Evolutionary conservation across 2,888 invertebrate genomes (phyloP).

Genomic region (Eristalis pertinax): DNA sequence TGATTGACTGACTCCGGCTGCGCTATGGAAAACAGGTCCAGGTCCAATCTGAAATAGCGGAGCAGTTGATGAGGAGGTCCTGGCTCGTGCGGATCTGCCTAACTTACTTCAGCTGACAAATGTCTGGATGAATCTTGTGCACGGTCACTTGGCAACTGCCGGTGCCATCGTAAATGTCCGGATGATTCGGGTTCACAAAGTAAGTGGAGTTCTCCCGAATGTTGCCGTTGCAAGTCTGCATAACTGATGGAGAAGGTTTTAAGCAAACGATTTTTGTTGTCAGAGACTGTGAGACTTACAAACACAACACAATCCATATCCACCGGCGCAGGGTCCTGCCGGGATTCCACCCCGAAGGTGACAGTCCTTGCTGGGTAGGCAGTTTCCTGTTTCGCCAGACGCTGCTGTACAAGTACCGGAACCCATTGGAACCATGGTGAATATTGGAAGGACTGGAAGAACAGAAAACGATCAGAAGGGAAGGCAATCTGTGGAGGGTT

Average conservation of each 20-base stretch:
- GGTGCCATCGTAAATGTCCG: slow-evolving; percentile 87
- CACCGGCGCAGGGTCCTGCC: slow-evolving; percentile 89
- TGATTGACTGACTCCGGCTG: slow-evolving; percentile 90
- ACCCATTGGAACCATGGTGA: slow-evolving; percentile 90
- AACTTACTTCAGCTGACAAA: slow-evolving; percentile 91
- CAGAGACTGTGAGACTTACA: slow-evolving; percentile 75
- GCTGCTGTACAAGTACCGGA: slow-evolving; percentile 89
- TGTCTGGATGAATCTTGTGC: slow-evolving; percentile 88
- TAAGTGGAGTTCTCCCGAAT: slow-evolving; percentile 92
- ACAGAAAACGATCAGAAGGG: slow-evolving; percentile 2
- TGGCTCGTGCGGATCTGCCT: no score
- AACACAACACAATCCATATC: slow-evolving; percentile 80
- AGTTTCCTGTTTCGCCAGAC: slow-evolving; percentile 91
- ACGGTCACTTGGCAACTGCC: slow-evolving; percentile 93
- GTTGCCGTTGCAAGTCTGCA: slow-evolving; percentile 89
- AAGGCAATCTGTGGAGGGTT: no score
- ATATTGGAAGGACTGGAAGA: slow-evolving; percentile 88
- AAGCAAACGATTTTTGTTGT: neutral
- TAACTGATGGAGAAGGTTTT: slow-evolving; percentile 82
- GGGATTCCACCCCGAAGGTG: slow-evolving; percentile 87
- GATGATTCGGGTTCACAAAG: slow-evolving; percentile 92
- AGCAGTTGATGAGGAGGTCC: neutral
- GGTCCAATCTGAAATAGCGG: slow-evolving; percentile 85
- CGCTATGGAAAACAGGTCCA: slow-evolving; percentile 88
- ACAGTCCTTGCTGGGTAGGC: slow-evolving; percentile 88